phyloP scores from a whole-genome alignment of 2,113 vertebrate genomes.

The Donacobius atricapilla region DNA sequence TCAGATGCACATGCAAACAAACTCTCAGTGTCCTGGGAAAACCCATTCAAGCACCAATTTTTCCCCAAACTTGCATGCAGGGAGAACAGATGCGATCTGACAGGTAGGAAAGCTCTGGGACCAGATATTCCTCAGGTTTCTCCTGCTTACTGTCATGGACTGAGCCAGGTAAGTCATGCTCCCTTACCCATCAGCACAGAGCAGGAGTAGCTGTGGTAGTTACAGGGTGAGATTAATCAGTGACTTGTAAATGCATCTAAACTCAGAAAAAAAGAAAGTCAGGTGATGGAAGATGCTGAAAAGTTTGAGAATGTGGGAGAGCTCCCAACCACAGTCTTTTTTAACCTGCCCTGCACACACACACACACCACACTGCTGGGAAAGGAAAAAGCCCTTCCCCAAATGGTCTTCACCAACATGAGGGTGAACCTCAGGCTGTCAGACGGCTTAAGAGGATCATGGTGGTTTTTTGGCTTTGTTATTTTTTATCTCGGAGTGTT shows the following conservation, averaged over 20 bases:
- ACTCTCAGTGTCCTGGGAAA: neutral
- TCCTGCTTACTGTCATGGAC: neutral
- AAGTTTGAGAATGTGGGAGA: neutral
- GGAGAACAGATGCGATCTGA: neutral
- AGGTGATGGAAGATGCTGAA: neutral
- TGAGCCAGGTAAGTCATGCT: neutral
- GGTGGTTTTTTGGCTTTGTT: neutral
- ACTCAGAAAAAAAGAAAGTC: neutral
- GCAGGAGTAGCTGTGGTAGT: neutral
- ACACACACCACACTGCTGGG: fast-evolving
- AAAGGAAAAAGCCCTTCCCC: neutral
- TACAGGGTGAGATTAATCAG: neutral
- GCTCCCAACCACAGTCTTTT: neutral
- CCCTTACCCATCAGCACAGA: neutral
- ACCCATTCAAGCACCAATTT: neutral
- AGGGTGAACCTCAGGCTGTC: neutral
- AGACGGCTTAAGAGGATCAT: neutral
- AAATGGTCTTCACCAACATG: neutral
- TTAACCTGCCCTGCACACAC: neutral
- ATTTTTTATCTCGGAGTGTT: neutral
- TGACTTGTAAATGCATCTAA: neutral
- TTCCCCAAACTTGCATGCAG: neutral
- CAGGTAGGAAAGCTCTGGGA: neutral
- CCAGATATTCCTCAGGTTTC: neutral
- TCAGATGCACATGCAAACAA: neutral